phyloP scores from a whole-genome alignment of 2,113 vertebrate species.

The Xyliphius kryptos region DNA sequence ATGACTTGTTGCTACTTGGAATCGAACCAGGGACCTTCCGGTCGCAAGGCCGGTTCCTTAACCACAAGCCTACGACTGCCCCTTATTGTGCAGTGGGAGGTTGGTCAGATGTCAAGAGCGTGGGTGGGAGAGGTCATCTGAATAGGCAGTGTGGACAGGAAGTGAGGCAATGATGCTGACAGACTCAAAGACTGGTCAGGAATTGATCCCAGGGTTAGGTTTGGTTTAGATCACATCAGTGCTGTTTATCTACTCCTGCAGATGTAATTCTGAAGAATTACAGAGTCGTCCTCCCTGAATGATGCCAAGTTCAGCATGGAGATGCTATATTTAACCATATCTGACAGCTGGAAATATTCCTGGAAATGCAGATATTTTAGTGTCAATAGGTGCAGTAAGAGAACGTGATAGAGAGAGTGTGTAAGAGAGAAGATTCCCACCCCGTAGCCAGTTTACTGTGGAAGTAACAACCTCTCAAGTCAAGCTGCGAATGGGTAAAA shows the following conservation, averaged over 20 bases:
- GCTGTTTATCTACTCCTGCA: background rate
- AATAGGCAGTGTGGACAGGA: conserved; percentile 33
- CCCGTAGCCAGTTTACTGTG: conserved; percentile 4
- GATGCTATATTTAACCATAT: conserved; percentile 2
- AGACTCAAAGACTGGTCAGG: conserved; percentile 17
- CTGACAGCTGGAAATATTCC: conserved; percentile 12
- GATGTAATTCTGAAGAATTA: too few relatives aligned
- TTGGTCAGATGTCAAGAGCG: conserved; percentile 1
- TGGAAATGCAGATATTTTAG: conserved; percentile 12
- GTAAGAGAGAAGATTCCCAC: conserved; percentile 4
- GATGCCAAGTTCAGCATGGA: conserved; percentile 6
- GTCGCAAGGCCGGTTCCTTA: too few relatives aligned
- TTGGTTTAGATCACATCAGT: conserved; percentile 23
- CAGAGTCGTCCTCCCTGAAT: conserved; percentile 3
- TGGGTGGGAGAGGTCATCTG: conserved; percentile 12
- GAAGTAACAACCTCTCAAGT: conserved; percentile 24
- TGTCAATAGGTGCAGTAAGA: conserved; percentile 14
- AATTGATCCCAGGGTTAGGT: conserved; percentile 33
- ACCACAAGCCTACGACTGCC: too few relatives aligned
- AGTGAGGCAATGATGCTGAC: conserved; percentile 22
- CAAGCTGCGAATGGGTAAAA: conserved; percentile 20
- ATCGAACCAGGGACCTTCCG: too few relatives aligned
- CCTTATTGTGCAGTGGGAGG: conserved; percentile 13
- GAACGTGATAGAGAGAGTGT: background rate
- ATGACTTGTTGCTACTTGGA: too few relatives aligned